Percentiles rank a stretch among this genome's conserved stretches.
phyloP scores from a whole-genome alignment of 2,113 vertebrate genomes.

The Arothron firmamentum region DNA sequence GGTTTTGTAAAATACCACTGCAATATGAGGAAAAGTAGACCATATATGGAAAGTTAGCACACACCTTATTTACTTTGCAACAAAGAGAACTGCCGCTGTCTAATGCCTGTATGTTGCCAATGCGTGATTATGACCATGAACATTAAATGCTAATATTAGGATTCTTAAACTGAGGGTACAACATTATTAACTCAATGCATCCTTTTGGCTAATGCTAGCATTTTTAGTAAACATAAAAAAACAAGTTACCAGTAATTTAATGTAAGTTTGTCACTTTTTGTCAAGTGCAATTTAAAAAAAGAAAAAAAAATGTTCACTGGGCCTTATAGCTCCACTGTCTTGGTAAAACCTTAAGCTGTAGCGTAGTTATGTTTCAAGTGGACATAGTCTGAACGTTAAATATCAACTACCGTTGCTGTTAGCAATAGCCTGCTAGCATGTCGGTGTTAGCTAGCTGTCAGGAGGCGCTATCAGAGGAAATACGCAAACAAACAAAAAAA shows the following conservation, averaged over 20 bases:
- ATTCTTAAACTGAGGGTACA: conserved; percentile 7
- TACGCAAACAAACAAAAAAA: not conserved
- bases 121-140: too few relatives aligned
- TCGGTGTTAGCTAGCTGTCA: conserved; percentile 50
- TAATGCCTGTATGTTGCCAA: too few relatives aligned
- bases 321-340: not conserved
- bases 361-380: not conserved
- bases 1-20: too few relatives aligned
- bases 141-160: conserved; percentile 12
- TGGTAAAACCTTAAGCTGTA: not conserved
- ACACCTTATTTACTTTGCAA: too few relatives aligned
- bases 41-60: too few relatives aligned
- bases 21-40: too few relatives aligned
- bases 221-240: conserved; percentile 12
- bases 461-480: conserved; percentile 13
- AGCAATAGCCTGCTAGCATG: conserved; percentile 41
- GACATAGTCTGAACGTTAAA: not conserved
- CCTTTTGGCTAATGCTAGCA: conserved; percentile 36
- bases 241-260: too few relatives aligned
- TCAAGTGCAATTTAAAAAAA: too few relatives aligned
- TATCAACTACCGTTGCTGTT: conserved; percentile 9
- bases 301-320: too few relatives aligned
- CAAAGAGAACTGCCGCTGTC: too few relatives aligned
- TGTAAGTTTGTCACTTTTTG: too few relatives aligned
- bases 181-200: conserved; percentile 4